phyloP scores from a whole-genome alignment of 64 coral and sea anemone genomes.

The Acropora tenuis region DNA sequence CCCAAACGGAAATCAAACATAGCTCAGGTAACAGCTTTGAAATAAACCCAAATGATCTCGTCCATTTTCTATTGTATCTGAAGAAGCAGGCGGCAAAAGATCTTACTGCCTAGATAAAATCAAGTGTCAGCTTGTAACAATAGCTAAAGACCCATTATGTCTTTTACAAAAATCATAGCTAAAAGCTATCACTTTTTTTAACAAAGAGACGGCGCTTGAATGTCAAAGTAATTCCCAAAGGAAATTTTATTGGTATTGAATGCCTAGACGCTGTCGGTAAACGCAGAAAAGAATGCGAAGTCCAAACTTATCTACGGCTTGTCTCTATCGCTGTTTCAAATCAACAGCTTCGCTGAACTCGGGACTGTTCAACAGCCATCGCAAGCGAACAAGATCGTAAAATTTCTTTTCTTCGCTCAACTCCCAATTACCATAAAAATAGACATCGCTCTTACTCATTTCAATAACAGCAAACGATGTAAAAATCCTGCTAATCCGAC shows the following conservation, averaged over 20 bases:
- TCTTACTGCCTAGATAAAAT: neutral
- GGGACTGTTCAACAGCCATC: neutral
- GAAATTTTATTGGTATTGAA: conserved; percentile 35
- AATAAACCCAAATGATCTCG: conserved; percentile 1
- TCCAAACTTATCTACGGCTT: neutral
- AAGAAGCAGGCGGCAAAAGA: neutral
- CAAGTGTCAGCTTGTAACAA: neutral
- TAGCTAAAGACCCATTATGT: neutral
- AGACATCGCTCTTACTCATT: neutral
- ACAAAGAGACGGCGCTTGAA: neutral
- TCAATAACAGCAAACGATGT: conserved; percentile 5
- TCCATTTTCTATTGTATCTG: conserved; percentile 9
- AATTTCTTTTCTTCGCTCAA: neutral
- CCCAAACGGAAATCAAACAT: conserved; percentile 44
- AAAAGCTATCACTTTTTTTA: conserved; percentile 40
- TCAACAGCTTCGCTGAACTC: neutral
- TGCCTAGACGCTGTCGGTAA: conserved; percentile 6
- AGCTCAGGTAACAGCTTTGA: conserved; percentile 37
- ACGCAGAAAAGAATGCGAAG: neutral
- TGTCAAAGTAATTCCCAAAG: conserved; percentile 32
- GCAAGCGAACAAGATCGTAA: neutral
- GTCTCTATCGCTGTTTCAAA: neutral
- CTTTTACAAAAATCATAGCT: neutral
- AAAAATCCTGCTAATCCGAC: conserved; percentile 8
- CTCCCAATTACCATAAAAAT: conserved; percentile 36